phyloP scores from a whole-genome alignment of 2,888 invertebrate genomes.

The Ptychoptera albimana region DNA sequence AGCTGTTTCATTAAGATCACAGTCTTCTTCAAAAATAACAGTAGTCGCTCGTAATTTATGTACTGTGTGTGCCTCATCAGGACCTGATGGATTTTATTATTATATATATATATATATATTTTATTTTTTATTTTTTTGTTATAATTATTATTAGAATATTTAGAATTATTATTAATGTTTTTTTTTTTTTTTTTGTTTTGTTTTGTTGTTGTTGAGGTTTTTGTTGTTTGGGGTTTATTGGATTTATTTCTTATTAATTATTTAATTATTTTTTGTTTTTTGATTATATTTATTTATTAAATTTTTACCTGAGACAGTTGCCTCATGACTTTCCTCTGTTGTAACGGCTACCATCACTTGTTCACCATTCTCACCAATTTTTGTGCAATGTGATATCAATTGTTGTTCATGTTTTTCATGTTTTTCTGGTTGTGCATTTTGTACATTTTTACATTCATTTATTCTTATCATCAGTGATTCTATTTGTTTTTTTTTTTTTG shows the following conservation, averaged over 20 bases:
- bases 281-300: too few relatives aligned
- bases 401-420: slow-evolving; percentile 18
- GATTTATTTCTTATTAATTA: too few relatives aligned
- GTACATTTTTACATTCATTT: slow-evolving; percentile 2
- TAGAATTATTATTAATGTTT: slow-evolving; percentile 12
- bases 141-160: slow-evolving; percentile 13
- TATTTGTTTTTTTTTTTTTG: too few relatives aligned
- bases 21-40: slow-evolving; percentile 37
- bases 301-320: slow-evolving; percentile 43
- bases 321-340: slow-evolving; percentile 44
- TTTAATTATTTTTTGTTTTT: too few relatives aligned
- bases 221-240: not conserved
- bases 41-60: slow-evolving; percentile 47
- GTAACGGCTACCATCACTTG: slow-evolving; percentile 35
- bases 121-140: slow-evolving; percentile 35
- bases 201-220: not conserved
- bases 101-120: too few relatives aligned
- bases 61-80: slow-evolving; percentile 47
- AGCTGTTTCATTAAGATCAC: slow-evolving; percentile 13
- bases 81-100: too few relatives aligned
- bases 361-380: slow-evolving; percentile 23
- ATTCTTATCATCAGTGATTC: too few relatives aligned
- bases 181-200: not conserved
- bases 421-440: slow-evolving; percentile 17
- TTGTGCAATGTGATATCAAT: slow-evolving; percentile 31